These are phyloP conservation scores for Periophthalmodon schlosseri DNA, from an alignment of 2,113 vertebrate genomes.

Conservation along the genomic window DNA sequence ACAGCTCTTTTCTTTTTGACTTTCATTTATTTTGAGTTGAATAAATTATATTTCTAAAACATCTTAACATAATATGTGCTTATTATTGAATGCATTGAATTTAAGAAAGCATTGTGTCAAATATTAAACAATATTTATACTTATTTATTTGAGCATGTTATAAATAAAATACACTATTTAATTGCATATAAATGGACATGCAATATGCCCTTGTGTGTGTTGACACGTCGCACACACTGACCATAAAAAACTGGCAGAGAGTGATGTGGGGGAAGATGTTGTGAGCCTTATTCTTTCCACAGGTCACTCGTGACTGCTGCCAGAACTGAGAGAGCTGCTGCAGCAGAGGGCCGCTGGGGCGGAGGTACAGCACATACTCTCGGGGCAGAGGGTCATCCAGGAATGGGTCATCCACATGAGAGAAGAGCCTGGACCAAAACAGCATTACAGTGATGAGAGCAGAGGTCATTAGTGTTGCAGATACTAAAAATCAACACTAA, in stretches of 20 bases:
- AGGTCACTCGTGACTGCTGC: conserved; percentile 93
- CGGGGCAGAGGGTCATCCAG: conserved; percentile 92
- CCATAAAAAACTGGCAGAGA: conserved; percentile 99
- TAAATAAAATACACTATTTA: not conserved
- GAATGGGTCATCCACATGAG: conserved; percentile 95
- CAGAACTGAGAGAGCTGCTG: conserved; percentile 95
- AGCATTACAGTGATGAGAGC: not conserved
- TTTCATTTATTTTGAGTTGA: no score
- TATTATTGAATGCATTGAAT: no score
- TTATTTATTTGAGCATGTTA: no score
- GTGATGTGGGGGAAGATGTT: conserved; percentile 99
- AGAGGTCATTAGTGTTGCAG: conserved; percentile 41
- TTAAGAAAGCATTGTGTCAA: no score
- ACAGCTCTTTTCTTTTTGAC: no score
- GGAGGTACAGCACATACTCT: conserved; percentile 96
- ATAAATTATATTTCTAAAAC: no score
- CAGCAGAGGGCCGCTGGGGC: conserved; percentile 90
- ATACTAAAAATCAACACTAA: not conserved
- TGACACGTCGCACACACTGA: conserved; percentile 60
- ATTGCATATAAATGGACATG: not conserved
- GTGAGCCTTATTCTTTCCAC: conserved; percentile 98
- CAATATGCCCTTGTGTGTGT: not conserved
- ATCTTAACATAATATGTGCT: no score
- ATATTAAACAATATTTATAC: no score
- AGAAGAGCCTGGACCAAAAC: conserved; percentile 87